Evolutionary conservation across 2,797 vertebrate species (phyloP).

Genomic region (Chaenodraco wilsoni): DNA sequence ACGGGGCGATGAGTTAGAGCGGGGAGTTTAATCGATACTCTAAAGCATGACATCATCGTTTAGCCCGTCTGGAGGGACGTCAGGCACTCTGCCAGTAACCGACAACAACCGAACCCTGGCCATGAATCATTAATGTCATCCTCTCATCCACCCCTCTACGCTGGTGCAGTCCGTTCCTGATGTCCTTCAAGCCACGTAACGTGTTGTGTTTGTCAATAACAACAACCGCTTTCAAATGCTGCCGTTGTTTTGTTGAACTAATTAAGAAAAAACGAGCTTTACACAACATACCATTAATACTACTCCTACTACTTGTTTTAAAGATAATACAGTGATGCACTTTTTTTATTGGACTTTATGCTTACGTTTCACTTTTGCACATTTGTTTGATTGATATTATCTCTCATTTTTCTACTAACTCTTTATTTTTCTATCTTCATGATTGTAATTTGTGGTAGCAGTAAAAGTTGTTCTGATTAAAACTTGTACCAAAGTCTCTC

Average conservation of each 20-base stretch:
- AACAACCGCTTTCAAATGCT: conserved; percentile 22
- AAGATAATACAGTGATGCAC: neutral
- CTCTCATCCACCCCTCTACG: conserved; percentile 47
- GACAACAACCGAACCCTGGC: conserved; percentile 63
- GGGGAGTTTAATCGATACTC: conserved; percentile 72
- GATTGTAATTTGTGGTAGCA: neutral
- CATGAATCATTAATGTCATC: conserved; percentile 78
- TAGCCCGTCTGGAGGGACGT: conserved; percentile 68
- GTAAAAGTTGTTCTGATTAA: neutral
- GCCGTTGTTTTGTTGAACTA: conserved; percentile 7
- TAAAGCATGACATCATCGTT: conserved; percentile 79
- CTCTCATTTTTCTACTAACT: neutral
- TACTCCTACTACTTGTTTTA: neutral
- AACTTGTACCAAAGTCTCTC: no score
- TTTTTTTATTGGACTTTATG: no score
- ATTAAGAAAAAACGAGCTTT: conserved; percentile 5
- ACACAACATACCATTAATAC: neutral
- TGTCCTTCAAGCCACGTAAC: conserved; percentile 54
- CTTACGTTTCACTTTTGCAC: neutral
- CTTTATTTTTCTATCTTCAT: neutral
- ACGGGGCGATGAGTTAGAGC: conserved; percentile 52
- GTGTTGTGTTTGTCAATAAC: conserved; percentile 55
- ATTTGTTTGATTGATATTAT: neutral
- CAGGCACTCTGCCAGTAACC: conserved; percentile 73
- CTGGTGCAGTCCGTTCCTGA: conserved; percentile 47